These are phyloP conservation scores for Osmoderma eremita DNA, from an alignment of 2,888 invertebrate genomes.

Conservation along the genomic window DNA sequence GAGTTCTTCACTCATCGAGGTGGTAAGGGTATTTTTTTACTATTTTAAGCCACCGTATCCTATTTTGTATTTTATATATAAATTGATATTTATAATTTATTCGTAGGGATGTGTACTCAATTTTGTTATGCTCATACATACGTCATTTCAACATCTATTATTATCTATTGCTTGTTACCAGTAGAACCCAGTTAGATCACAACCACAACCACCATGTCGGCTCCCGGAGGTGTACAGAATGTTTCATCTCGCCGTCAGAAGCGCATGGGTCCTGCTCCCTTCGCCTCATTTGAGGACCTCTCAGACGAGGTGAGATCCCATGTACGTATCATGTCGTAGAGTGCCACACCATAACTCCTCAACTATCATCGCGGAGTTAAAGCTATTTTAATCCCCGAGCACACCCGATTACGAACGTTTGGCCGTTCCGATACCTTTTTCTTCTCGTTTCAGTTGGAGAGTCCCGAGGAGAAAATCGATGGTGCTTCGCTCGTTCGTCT, in stretches of 20 bases:
- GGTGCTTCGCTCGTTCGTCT: slow-evolving; percentile 67
- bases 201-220: slow-evolving; percentile 52
- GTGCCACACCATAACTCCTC: slow-evolving; percentile 43
- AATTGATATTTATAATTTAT: background rate
- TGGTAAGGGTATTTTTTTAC: background rate
- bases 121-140: background rate
- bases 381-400: slow-evolving; percentile 20
- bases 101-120: background rate
- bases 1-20: background rate
- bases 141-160: slow-evolving; percentile 27
- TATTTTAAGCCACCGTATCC: too few species aligned
- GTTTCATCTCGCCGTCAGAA: slow-evolving; percentile 66
- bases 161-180: slow-evolving; percentile 50
- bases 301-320: slow-evolving; percentile 80
- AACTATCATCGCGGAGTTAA: slow-evolving; percentile 25
- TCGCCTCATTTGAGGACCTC: slow-evolving; percentile 92
- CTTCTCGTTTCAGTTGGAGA: slow-evolving; percentile 65
- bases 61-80: background rate
- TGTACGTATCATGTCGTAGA: slow-evolving; percentile 67
- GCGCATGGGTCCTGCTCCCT: slow-evolving; percentile 91
- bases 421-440: background rate
- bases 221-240: slow-evolving; percentile 55
- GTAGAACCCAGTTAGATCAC: slow-evolving; percentile 55
- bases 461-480: slow-evolving; percentile 66
- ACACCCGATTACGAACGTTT: too few species aligned